Evolutionary conservation across 2,113 vertebrate species (phyloP).

Genomic region (Bubalus kerabau): DNA sequence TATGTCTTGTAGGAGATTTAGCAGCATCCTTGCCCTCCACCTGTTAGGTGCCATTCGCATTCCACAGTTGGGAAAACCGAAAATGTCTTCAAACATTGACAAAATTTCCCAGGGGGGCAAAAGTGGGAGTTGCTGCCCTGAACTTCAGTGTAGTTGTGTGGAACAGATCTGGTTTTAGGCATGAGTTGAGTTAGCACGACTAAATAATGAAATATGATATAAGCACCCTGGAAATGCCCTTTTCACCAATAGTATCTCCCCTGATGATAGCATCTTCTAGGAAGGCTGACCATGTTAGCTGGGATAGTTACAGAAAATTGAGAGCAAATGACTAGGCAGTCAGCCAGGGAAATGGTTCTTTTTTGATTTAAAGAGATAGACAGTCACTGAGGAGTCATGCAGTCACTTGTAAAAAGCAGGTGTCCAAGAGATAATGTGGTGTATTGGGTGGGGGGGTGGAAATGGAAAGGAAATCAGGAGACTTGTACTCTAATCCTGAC

Average conservation of each 20-base stretch:
- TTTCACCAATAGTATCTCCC: neutral
- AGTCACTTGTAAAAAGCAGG: conserved; percentile 25
- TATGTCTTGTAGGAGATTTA: neutral
- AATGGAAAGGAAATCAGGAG: neutral
- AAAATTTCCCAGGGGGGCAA: neutral
- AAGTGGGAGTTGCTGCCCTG: neutral
- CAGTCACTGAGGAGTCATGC: neutral
- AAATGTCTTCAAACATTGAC: neutral
- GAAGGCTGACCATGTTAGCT: neutral
- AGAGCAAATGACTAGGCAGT: neutral
- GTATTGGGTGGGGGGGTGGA: neutral
- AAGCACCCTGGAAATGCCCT: neutral
- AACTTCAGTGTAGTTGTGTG: neutral
- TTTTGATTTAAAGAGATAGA: neutral
- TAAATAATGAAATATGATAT: neutral
- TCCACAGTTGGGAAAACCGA: neutral
- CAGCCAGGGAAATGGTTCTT: neutral
- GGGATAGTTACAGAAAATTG: neutral
- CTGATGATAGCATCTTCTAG: neutral
- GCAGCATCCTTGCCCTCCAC: neutral
- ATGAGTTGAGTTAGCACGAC: neutral
- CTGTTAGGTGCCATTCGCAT: neutral
- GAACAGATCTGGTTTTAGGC: neutral
- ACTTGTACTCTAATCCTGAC: neutral
- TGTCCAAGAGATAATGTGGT: neutral